phyloP scores from a whole-genome alignment of 2,113 vertebrate genomes.

The Leucoraja erinaceus region DNA sequence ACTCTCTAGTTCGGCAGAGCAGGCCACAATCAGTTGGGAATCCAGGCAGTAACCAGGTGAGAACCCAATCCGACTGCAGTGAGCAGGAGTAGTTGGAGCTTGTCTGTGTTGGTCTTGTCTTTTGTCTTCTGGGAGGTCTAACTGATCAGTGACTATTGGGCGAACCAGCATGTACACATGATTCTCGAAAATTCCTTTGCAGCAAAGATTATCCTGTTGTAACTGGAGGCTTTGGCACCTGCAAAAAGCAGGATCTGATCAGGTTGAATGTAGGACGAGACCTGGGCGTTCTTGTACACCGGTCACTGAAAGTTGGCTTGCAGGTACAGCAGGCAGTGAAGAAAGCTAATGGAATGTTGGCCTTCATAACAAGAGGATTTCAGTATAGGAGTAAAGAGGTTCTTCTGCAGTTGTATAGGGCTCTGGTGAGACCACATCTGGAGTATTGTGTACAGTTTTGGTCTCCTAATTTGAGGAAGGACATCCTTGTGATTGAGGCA shows the following conservation, averaged over 20 bases:
- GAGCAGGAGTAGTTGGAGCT: background rate
- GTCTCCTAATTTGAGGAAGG: too few species aligned
- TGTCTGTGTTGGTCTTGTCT: background rate
- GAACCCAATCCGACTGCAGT: background rate
- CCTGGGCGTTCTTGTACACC: too few species aligned
- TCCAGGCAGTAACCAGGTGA: conserved; percentile 10
- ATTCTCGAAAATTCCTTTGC: background rate
- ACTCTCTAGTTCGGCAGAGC: background rate
- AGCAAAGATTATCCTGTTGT: background rate
- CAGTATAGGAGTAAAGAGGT: too few species aligned
- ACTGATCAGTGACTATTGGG: background rate
- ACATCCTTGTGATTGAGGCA: too few species aligned
- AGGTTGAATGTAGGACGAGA: too few species aligned
- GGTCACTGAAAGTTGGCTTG: too few species aligned
- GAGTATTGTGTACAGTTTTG: too few species aligned
- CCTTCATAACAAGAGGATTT: too few species aligned
- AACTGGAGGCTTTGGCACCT: background rate
- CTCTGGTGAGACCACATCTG: too few species aligned
- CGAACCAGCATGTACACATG: background rate
- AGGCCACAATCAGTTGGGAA: background rate
- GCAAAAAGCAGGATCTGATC: background rate
- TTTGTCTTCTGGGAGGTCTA: background rate
- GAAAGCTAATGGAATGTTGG: too few species aligned
- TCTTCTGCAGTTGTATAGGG: too few species aligned
- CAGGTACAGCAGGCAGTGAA: too few species aligned